phyloP scores from a whole-genome alignment of 2,797 vertebrate genomes.

The Dromococcyx pavoninus region DNA sequence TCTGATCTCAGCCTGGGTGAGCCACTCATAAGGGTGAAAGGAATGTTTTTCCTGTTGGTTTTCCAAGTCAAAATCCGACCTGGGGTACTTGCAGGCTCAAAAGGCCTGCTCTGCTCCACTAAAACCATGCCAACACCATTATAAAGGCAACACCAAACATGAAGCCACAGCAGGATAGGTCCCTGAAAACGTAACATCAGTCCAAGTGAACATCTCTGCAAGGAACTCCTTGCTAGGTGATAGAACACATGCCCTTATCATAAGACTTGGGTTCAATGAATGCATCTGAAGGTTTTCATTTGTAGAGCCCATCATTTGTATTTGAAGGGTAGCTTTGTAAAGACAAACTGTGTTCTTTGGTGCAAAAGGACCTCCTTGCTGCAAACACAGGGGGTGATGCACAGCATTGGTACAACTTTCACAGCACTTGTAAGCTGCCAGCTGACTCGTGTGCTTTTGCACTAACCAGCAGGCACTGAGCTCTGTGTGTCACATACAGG shows the following conservation, averaged over 20 bases:
- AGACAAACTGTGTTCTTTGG: not conserved
- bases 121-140: not conserved
- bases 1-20: not conserved
- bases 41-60: not conserved
- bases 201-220: not conserved
- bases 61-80: not conserved
- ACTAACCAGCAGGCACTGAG: not conserved
- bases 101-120: not conserved
- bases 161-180: not conserved
- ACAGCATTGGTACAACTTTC: not conserved
- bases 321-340: not conserved
- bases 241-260: rapidly evolving
- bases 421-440: not conserved
- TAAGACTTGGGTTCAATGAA: rapidly evolving
- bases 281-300: not conserved
- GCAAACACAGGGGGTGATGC: not conserved
- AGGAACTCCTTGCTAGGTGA: not conserved
- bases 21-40: not conserved
- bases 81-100: not conserved
- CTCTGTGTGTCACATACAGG: no score
- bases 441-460: not conserved
- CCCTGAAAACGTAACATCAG: not conserved
- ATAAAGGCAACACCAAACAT: not conserved
- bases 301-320: not conserved
- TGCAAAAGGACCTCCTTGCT: not conserved